phyloP scores from a whole-genome alignment of 2,797 vertebrate genomes.

The Danionella dracula region DNA sequence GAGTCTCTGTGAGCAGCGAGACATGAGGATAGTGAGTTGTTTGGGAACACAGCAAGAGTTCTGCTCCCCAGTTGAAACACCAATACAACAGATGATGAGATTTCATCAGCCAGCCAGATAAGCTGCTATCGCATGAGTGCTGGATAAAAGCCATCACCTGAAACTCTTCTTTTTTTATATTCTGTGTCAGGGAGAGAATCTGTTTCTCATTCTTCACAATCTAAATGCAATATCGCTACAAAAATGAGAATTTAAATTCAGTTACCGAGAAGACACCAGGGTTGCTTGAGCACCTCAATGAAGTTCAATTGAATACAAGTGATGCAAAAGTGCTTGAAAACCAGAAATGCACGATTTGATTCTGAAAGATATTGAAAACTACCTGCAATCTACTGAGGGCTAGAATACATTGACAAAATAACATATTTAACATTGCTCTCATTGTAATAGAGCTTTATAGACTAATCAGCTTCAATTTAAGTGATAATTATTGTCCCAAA shows the following conservation, averaged over 20 bases:
- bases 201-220: not conserved
- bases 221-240: not conserved
- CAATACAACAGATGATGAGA: slow-evolving; percentile 20
- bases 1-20: slow-evolving; percentile 13
- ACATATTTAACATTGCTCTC: too few relatives aligned
- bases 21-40: slow-evolving; percentile 15
- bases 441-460: too few relatives aligned
- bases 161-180: not conserved
- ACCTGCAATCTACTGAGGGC: too few relatives aligned
- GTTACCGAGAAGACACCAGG: not conserved
- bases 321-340: not conserved
- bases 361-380: too few relatives aligned
- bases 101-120: slow-evolving; percentile 20
- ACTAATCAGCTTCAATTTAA: too few relatives aligned
- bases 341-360: too few relatives aligned
- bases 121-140: not conserved
- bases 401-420: too few relatives aligned
- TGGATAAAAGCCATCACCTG: not conserved
- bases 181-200: not conserved
- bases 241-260: not conserved
- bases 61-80: slow-evolving; percentile 4
- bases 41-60: slow-evolving; percentile 7
- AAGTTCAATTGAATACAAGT: not conserved
- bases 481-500: too few relatives aligned
- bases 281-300: not conserved